These are phyloP conservation scores for Lagria hirta DNA, from an alignment of 2,888 invertebrate genomes.

Conservation along the genomic window DNA sequence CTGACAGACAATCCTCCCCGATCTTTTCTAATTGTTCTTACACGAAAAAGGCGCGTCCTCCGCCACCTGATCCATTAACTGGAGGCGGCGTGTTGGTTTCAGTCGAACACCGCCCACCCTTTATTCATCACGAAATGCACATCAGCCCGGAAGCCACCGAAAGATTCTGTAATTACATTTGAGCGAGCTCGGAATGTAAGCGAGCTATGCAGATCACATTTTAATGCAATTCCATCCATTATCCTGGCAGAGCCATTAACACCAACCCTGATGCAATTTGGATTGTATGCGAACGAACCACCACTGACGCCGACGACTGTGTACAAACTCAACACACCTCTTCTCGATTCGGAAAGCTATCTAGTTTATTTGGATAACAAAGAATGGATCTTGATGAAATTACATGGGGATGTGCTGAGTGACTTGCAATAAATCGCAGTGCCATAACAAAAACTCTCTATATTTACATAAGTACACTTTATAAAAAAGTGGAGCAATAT, in stretches of 20 bases:
- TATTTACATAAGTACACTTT: no score
- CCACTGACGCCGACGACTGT: conserved; percentile 31
- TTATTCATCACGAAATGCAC: conserved; percentile 38
- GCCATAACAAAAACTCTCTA: no score
- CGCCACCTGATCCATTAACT: conserved; percentile 49
- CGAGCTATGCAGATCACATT: conserved; percentile 58
- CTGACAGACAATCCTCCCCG: conserved; percentile 29
- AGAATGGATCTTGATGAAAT: conserved; percentile 50
- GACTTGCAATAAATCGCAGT: no score
- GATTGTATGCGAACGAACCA: conserved; percentile 49
- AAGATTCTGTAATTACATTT: conserved; percentile 51
- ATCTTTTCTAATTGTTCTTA: conserved; percentile 45
- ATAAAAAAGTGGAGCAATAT: no score
- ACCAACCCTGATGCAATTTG: conserved; percentile 55
- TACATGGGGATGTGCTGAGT: no score
- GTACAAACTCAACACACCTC: conserved; percentile 21
- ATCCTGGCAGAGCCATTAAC: conserved; percentile 56
- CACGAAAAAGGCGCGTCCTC: conserved; percentile 47
- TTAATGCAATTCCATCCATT: conserved; percentile 59
- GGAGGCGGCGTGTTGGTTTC: conserved; percentile 29
- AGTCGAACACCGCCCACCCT: conserved; percentile 23
- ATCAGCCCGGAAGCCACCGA: conserved; percentile 44
- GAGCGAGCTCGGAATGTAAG: conserved; percentile 48
- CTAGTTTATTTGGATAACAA: conserved; percentile 51
- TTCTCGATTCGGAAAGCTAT: conserved; percentile 51